These are phyloP conservation scores for Macrosoma leucophasiata DNA, from an alignment of 2,888 invertebrate species.

Conservation along the genomic window DNA sequence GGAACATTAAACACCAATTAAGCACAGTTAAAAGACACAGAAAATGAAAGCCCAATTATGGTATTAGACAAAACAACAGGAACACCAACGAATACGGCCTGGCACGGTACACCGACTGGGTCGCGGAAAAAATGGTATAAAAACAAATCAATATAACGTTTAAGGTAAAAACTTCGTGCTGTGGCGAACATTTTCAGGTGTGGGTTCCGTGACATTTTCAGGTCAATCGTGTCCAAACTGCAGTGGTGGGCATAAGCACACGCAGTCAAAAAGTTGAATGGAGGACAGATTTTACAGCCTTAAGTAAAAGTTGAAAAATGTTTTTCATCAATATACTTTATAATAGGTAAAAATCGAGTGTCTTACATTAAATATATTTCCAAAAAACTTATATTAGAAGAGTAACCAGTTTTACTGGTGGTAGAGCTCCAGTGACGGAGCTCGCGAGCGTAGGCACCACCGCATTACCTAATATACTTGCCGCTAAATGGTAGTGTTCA, in stretches of 20 bases:
- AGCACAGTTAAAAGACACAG: background rate
- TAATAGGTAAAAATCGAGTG: background rate
- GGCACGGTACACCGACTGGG: slow-evolving; percentile 26
- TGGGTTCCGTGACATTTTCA: slow-evolving; percentile 3
- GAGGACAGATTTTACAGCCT: slow-evolving; percentile 3
- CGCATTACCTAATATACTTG: no score
- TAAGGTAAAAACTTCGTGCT: slow-evolving; percentile 22
- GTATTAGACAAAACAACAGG: slow-evolving; percentile 7
- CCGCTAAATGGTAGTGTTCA: no score
- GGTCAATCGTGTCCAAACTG: background rate
- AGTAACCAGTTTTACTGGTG: no score
- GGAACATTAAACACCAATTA: slow-evolving; percentile 3
- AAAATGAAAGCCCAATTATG: slow-evolving; percentile 8
- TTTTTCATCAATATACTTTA: background rate
- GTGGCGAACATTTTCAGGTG: slow-evolving; percentile 12
- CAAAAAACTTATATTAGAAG: no score
- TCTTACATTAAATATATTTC: no score
- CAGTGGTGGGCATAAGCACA: slow-evolving; percentile 2
- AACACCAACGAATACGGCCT: slow-evolving; percentile 27
- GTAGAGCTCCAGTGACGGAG: no score
- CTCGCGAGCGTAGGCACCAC: no score
- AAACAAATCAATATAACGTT: slow-evolving; percentile 31
- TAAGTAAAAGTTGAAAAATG: background rate
- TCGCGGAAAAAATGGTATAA: slow-evolving; percentile 22
- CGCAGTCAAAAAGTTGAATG: slow-evolving; percentile 12